These are phyloP conservation scores for Ophion ventricosus DNA, from an alignment of 2,888 invertebrate genomes.

Conservation along the genomic window DNA sequence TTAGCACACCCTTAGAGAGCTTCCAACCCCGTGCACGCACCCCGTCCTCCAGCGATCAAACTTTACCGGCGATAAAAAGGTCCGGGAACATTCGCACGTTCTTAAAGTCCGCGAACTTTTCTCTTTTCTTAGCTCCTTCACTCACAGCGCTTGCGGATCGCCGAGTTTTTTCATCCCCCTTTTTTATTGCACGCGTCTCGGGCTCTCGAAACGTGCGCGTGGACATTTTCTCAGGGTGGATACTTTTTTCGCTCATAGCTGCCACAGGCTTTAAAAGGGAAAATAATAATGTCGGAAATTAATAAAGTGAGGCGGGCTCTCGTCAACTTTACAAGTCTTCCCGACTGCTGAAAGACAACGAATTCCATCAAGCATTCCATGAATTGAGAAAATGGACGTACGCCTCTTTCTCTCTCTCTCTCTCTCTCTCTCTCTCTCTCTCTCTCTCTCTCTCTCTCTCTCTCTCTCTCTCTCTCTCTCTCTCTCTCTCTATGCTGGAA, in stretches of 20 bases:
- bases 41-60: slow-evolving; percentile 57
- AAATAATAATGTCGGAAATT: slow-evolving; percentile 36
- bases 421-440: too few species aligned
- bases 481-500: too few species aligned
- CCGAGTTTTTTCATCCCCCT: slow-evolving; percentile 16
- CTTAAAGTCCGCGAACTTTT: slow-evolving; percentile 68
- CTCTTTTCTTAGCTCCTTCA: slow-evolving; percentile 23
- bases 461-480: too few species aligned
- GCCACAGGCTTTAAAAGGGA: background rate
- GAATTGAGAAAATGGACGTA: too few species aligned
- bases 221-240: slow-evolving; percentile 18
- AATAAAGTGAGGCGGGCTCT: slow-evolving; percentile 36
- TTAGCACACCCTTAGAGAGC: slow-evolving; percentile 20
- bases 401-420: too few species aligned
- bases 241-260: slow-evolving; percentile 17
- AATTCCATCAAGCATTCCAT: background rate
- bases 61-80: slow-evolving; percentile 67
- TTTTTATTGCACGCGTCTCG: slow-evolving; percentile 34
- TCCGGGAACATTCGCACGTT: slow-evolving; percentile 68
- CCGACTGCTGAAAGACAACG: slow-evolving; percentile 6
- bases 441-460: too few species aligned
- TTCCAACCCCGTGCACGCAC: slow-evolving; percentile 33
- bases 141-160: slow-evolving; percentile 7
- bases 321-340: slow-evolving; percentile 50
- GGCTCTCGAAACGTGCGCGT: slow-evolving; percentile 7